A percentile compares a stretch with the other conserved stretches of the same genome.
phyloP scores from a whole-genome alignment of 1,140 invertebrate species.

The Pseudomyrmex dendroicus region DNA sequence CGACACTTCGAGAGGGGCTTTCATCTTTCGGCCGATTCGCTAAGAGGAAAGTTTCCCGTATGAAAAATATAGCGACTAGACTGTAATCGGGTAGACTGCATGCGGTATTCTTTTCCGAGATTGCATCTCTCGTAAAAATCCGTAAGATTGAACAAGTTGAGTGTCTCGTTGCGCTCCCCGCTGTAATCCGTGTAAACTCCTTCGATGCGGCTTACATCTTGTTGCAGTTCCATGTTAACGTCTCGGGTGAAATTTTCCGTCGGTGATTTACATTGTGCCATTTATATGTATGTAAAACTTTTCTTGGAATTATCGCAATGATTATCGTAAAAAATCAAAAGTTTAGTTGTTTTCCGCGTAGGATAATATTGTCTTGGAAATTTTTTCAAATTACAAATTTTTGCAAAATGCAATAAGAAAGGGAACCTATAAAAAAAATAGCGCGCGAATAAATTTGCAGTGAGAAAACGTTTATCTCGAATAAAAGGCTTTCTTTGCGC shows the following conservation, averaged over 20 bases:
- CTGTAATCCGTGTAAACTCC: constrained; percentile 11
- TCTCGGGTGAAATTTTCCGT: neutral
- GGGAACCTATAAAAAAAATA: neutral
- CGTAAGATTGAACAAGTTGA: constrained; percentile 28
- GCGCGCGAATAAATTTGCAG: constrained; percentile 34
- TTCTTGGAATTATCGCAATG: neutral
- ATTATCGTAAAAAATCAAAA: constrained; percentile 16
- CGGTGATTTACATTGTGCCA: neutral
- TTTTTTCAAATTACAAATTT: neutral
- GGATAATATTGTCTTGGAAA: neutral
- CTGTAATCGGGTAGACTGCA: constrained; percentile 35
- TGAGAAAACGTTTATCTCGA: constrained; percentile 36
- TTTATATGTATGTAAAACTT: neutral
- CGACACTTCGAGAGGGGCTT: constrained; percentile 48
- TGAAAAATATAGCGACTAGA: constrained; percentile 39
- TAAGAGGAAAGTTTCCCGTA: constrained; percentile 67
- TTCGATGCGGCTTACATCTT: neutral
- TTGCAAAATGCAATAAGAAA: neutral
- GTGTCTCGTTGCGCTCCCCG: neutral
- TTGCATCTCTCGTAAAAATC: constrained; percentile 25
- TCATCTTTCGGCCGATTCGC: constrained; percentile 62
- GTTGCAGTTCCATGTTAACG: neutral
- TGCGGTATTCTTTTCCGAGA: constrained; percentile 24
- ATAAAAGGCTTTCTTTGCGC: constrained; percentile 15
- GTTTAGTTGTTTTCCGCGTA: neutral